Evolutionary conservation across 2,888 invertebrate species (phyloP), one percentile per base, ranked within the genome.

Genomic region (Spicauda simplicius): DNA sequence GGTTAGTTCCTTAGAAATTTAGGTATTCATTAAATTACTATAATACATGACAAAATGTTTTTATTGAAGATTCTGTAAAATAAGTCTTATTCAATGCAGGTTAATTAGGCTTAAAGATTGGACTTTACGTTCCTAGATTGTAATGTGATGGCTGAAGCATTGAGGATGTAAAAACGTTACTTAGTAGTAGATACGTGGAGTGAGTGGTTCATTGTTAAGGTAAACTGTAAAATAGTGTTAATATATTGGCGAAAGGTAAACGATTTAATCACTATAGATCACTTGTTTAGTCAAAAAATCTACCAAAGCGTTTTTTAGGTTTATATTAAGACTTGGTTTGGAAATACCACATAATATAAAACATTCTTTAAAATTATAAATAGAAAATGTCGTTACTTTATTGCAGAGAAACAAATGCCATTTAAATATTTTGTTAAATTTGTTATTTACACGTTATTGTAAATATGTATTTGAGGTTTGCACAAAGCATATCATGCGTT

Each of bases 401-500:
- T 76, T 25, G 5, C 73, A 73, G 75, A 57, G 61, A 57, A 58
- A 54, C 48, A 52, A 61, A 67, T 62, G 57, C 52, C 56, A 70
- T 76, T 77, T 76, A 79, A 74, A 76, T 83, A 82, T 84, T 86
- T 83, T 85, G 86, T 86, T 86, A 81, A 82, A 85, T 83, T 86
- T 87, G 86, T 88, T 89, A 84, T 86, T 77, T 76, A 78, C 77
- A 77, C 72, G 75, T 80, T 83, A 78, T 81, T 88, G 85, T 89
- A 87, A 69, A 88, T 85, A 85, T 37, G 37, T 71, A 77, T 77
- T 72, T 79, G 73, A 74, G 73, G 75, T 79, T 76, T 73, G 74
- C 73, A 71, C 74, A 74, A 79, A 78, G 84, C 89, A 90, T 90
- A 91, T 91, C 90, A 88, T 77, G 78, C 82, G 78, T 82, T 83